Conservation (phyloP, 2,888 invertebrate species). For the Drosophila niveifrons region DNA sequence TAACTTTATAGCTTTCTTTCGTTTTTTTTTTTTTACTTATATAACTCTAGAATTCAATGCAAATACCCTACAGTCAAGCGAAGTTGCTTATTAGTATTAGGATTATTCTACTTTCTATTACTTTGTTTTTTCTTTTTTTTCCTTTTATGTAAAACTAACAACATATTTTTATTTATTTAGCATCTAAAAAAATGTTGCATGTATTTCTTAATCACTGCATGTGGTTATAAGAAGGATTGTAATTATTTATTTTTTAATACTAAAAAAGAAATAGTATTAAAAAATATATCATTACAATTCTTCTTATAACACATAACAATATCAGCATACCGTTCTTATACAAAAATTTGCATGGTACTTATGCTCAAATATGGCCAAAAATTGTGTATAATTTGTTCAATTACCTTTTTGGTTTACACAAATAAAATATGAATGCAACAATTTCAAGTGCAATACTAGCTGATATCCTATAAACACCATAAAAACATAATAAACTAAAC, state of each 20-base stretch:
- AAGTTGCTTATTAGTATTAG: background rate
- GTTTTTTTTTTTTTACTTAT: background rate
- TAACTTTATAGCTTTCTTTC: conserved; percentile 7
- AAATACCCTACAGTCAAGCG: background rate
- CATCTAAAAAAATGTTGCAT: too few relatives aligned
- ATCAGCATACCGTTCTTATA: background rate
- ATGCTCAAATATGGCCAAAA: conserved; percentile 16
- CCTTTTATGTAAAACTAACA: too few relatives aligned
- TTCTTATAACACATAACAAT: too few relatives aligned
- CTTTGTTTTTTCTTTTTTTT: background rate
- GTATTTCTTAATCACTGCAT: too few relatives aligned
- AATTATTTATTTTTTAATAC: too few relatives aligned
- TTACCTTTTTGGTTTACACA: conserved; percentile 41
- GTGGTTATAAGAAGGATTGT: too few relatives aligned
- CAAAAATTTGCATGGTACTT: conserved; percentile 7
- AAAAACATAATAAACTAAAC: background rate
- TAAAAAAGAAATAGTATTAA: too few relatives aligned
- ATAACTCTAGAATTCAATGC: background rate
- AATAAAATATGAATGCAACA: background rate
- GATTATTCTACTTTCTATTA: background rate
- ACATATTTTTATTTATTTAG: too few relatives aligned
- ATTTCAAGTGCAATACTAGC: background rate
- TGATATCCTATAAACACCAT: conserved; percentile 10
- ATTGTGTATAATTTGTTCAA: conserved; percentile 34
- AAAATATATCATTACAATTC: too few relatives aligned